phyloP scores from a whole-genome alignment of 2,797 vertebrate species.

The Ctenopoma kingsleyae region DNA sequence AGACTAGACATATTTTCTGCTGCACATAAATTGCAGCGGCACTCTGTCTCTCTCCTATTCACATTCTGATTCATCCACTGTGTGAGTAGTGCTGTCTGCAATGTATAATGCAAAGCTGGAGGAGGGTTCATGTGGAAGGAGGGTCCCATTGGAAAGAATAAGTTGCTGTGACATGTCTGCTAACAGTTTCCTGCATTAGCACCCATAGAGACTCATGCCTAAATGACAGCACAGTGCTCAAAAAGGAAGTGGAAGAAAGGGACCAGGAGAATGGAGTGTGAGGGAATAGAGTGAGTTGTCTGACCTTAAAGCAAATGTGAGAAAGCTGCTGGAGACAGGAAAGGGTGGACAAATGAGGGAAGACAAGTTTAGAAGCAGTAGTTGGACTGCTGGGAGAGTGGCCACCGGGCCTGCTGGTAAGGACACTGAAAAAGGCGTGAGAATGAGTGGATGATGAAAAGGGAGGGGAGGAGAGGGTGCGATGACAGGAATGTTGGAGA shows the following conservation, averaged over 20 bases:
- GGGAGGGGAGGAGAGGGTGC: background rate
- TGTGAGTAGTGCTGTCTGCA: conserved; percentile 22
- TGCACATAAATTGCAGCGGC: conserved; percentile 32
- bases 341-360: conserved; percentile 30
- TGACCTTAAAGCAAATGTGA: conserved; percentile 56
- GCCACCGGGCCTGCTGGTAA: conserved; percentile 14
- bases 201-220: conserved; percentile 62
- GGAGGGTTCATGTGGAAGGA: conserved; percentile 55
- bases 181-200: conserved; percentile 68
- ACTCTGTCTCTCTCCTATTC: conserved; percentile 4
- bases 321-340: conserved; percentile 37
- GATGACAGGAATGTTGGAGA: conserved; percentile 34
- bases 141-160: conserved; percentile 65
- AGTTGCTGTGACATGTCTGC: conserved; percentile 69
- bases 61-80: conserved; percentile 45
- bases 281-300: conserved; percentile 38
- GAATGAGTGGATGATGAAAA: conserved; percentile 21
- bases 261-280: background rate
- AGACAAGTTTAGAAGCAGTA: conserved; percentile 42
- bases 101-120: conserved; percentile 75
- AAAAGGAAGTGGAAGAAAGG: conserved; percentile 43
- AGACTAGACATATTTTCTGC: conserved; percentile 19
- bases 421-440: conserved; percentile 34
- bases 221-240: conserved; percentile 63
- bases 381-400: background rate